A percentile compares a stretch with the other conserved stretches of the same genome.
These are phyloP conservation scores for Erythrocebus patas DNA, from an alignment of 2,113 vertebrate species.

Conservation along the genomic window DNA sequence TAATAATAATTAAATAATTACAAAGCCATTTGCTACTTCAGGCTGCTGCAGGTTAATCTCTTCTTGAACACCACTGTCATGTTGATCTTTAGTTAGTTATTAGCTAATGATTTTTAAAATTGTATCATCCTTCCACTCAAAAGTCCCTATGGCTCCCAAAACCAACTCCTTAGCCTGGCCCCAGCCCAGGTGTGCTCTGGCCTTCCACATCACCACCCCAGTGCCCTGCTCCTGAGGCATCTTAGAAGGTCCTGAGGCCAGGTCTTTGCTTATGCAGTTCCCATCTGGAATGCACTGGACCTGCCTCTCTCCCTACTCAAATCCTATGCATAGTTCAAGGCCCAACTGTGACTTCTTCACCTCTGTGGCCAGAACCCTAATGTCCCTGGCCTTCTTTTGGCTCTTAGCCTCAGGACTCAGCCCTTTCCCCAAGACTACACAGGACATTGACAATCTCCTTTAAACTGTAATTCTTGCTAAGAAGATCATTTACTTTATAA, in stretches of 20 bases:
- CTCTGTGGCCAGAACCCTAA: neutral
- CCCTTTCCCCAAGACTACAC: neutral
- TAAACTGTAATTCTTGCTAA: neutral
- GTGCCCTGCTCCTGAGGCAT: neutral
- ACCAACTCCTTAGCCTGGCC: neutral
- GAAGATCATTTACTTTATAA: neutral
- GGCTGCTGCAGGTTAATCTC: neutral
- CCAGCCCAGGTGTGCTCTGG: neutral
- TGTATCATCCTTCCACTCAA: neutral
- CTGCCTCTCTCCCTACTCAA: neutral
- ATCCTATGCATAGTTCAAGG: neutral
- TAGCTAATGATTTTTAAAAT: neutral
- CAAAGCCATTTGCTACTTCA: neutral
- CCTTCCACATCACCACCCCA: neutral
- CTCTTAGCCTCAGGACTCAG: neutral
- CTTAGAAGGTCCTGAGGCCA: neutral
- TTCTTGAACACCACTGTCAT: neutral
- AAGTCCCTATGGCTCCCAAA: neutral
- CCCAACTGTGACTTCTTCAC: neutral
- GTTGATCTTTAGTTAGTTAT: neutral
- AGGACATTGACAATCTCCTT: neutral
- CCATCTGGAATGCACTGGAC: neutral
- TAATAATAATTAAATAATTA: neutral
- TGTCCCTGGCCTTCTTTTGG: neutral
- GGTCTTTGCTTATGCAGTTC: neutral